A percentile compares a stretch with the other conserved stretches of the same genome.
Conservation (phyloP, 2,888 invertebrate genomes). For the Drosophila demipolita region DNA sequence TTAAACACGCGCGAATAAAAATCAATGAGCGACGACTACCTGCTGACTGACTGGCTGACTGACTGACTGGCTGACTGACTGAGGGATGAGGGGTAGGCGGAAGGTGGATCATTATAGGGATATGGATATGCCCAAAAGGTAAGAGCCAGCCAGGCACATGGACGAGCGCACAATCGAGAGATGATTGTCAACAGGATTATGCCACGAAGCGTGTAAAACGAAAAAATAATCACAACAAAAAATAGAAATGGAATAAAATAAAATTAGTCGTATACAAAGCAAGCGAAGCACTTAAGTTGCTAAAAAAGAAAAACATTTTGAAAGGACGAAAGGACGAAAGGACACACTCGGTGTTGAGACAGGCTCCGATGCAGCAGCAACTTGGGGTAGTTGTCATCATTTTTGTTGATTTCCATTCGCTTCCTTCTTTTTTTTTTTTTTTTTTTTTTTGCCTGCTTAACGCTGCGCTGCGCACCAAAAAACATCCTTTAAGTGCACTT, state of each 20-base stretch:
- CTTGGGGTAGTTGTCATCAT: conserved; percentile 77
- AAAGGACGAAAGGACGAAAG: conserved; percentile 61
- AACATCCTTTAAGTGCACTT: conserved; percentile 77
- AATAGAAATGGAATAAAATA: conserved; percentile 34
- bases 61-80: background rate
- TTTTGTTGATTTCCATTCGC: conserved; percentile 71
- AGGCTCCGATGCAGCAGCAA: conserved; percentile 25
- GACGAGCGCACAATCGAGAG: conserved; percentile 65
- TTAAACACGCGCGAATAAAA: conserved; percentile 79
- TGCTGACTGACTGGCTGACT: conserved; percentile 14
- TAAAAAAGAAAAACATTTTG: conserved; percentile 80
- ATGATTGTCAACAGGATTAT: conserved; percentile 68
- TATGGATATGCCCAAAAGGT: conserved; percentile 31
- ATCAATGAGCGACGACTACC: conserved; percentile 71
- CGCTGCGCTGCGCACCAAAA: conserved; percentile 56
- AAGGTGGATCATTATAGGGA: conserved; percentile 28
- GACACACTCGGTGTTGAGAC: conserved; percentile 61
- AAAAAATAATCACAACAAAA: conserved; percentile 50
- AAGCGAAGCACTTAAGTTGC: conserved; percentile 74
- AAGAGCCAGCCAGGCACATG: conserved; percentile 43
- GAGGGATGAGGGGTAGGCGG: background rate
- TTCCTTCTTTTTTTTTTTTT: conserved; percentile 14
- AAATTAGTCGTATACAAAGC: conserved; percentile 68
- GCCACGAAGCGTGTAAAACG: conserved; percentile 52
- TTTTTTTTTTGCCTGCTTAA: conserved; percentile 9